Base-by-base conservation (phyloP, 2,888 invertebrate genomes). In the Leptopilina syphax region DNA sequence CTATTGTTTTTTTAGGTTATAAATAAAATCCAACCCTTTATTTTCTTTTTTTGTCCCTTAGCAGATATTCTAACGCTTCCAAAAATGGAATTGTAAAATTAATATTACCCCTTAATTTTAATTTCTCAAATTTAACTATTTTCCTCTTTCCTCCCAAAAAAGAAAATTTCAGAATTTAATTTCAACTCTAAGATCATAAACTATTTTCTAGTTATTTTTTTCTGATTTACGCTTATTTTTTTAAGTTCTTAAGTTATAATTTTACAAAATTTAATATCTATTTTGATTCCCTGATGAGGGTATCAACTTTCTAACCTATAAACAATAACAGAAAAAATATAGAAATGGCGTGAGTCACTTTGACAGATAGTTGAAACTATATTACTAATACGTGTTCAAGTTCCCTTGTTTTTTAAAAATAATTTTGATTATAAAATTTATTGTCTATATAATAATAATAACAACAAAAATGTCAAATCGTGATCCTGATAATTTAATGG, bases 401-500 rank as follows among this genome's bases (percentile, higher is more conserved):
- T 50, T 63, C n/a, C 7, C 8, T 60, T 60, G n/a, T 57, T 60
- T 60, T n/a, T 24, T 27, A 3, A 34, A 34, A 7, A 44, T 50
- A 10, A 3, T 50, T 70, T 70, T 54, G 34, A 50, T 27, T 12
- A n/a, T 34, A 13, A 73, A 73, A 13, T 27, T 24, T 1, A 34
- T 34, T 34, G 2, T 9, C 54, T 44, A 1, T 8, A 44, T 44
- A 44, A 70, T 13, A 66, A 34, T 18, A 8, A 34, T 27, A 44
- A 34, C 4, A 34, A 34, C 3, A 77, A 93, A 88, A 90, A 96
- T 96, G 96, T 94, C 95, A 88, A 94, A 93, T 90, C 95, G 96
- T 83, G 96, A 96, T 92, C 96, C 96, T 27, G 95, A 95, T 88
- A 96, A 96, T 12, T 92, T 96, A 82, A 95, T 96, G 95, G 94